Base-by-base conservation (phyloP, 2,797 vertebrate genomes). In the Hephaestus fuliginosus region DNA sequence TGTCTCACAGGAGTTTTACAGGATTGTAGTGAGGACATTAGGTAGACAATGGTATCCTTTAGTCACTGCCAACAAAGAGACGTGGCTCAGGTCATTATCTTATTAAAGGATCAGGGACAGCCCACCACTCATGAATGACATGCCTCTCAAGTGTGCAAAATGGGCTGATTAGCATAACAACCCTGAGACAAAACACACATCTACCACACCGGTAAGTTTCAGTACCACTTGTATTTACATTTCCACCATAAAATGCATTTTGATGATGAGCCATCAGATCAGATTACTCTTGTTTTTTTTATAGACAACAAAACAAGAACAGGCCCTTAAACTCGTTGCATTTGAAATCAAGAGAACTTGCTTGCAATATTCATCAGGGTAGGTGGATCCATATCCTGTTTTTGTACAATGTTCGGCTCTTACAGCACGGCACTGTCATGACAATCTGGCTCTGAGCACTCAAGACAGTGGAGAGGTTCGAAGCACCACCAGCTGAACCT, bases 401-500 rank as follows among this genome's bases (percentile, higher is more conserved):
- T 46, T 3, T 63, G 55, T 41, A 13, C 51, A n/a, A 63, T 5
- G 4, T n/a, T 7, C 7, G 39, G n/a, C 46, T 61, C 25, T 36
- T 51, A 74, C 61, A 62, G 30, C 52, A 14, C 36, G 15, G 10
- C 10, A 30, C 76, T 25, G 80, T 84, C 83, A 76, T 49, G 39
- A 78, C 81, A 87, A 92, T 66, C 84, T 88, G 89, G 49, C 79
- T 10, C 8, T 53, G 11, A 44, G 58, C 68, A 56, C 51, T 70
- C 51, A 65, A 39, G 75, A 30, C 60, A 74, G 41, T 51, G 2
- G 57, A 79, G 52, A 71, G 85, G 44, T 57, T 1, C 65, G 52
- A 82, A 78, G 74, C 46, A 67, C 51, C 36, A 60, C 48, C 81
- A 86, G 74, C 83, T 83, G 83, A 74, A 60, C 20, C 44, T 10